Percentiles rank a stretch among this genome's conserved stretches.
Evolutionary conservation across 1,140 invertebrate species (phyloP).

Genomic region (Xylocopa sonorina): DNA sequence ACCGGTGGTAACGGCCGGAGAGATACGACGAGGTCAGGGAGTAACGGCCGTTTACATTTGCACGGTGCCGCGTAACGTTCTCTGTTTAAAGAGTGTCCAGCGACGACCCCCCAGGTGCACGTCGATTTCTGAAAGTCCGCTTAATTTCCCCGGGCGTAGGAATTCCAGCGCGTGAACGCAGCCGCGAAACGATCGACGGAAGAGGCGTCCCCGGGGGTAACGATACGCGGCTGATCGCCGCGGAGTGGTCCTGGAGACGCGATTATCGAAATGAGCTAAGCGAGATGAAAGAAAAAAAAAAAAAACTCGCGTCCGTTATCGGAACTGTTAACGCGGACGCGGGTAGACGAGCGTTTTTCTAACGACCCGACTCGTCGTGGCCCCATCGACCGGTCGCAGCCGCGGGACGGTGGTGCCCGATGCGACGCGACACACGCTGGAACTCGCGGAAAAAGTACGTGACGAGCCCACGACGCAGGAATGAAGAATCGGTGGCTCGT

Average conservation of each 20-base stretch:
- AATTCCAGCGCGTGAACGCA: constrained; percentile 49
- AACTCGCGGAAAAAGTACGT: constrained; percentile 23
- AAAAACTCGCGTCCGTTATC: constrained; percentile 61
- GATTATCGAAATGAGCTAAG: constrained; percentile 56
- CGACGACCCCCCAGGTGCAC: constrained; percentile 65
- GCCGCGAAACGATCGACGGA: constrained; percentile 36
- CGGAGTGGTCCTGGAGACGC: not conserved
- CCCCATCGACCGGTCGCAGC: constrained; percentile 24
- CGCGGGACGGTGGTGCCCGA: constrained; percentile 37
- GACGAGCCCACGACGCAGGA: constrained; percentile 44
- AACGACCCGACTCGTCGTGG: constrained; percentile 47
- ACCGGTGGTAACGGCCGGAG: constrained; percentile 53
- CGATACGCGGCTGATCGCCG: not conserved
- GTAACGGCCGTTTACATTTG: constrained; percentile 68
- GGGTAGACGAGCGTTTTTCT: constrained; percentile 31
- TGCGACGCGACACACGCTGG: constrained; percentile 18
- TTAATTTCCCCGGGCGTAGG: constrained; percentile 61
- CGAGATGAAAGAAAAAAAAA: too few relatives aligned
- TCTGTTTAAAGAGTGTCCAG: constrained; percentile 61
- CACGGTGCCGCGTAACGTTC: constrained; percentile 61
- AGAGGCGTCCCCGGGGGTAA: not conserved
- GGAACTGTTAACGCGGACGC: constrained; percentile 44
- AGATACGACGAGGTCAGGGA: constrained; percentile 69
- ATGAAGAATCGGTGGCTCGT: constrained; percentile 36
- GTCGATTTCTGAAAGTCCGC: constrained; percentile 63